A percentile compares a stretch with the other conserved stretches of the same genome.
Evolutionary conservation across 2,797 vertebrate species (phyloP).

Genomic region (Girardinus metallicus): DNA sequence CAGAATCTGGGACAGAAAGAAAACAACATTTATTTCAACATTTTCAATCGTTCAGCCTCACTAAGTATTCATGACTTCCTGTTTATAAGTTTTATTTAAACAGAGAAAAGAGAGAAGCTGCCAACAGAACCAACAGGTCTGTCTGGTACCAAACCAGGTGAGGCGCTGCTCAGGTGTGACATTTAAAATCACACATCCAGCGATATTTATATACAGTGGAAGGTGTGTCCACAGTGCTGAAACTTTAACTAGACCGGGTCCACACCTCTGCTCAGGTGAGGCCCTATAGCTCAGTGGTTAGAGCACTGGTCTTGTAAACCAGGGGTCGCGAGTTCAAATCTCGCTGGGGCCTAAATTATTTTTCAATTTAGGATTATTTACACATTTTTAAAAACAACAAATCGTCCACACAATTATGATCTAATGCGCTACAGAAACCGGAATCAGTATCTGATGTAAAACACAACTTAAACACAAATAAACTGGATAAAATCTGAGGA

Average conservation of each 20-base stretch:
- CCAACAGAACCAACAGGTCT: not conserved
- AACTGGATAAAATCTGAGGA: too few species aligned
- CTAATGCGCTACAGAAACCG: too few species aligned
- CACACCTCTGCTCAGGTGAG: not conserved
- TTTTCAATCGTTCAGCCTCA: not conserved
- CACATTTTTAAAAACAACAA: too few species aligned
- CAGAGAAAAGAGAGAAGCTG: not conserved
- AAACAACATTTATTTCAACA: not conserved
- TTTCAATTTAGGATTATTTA: too few species aligned
- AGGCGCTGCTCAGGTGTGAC: not conserved
- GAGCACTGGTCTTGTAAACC: conserved; percentile 20
- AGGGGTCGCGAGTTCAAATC: conserved; percentile 13
- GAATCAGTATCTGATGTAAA: too few species aligned
- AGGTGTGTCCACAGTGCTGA: not conserved
- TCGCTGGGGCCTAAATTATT: not conserved
- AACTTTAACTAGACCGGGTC: too few species aligned
- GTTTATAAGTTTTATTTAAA: not conserved
- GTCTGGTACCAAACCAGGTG: not conserved
- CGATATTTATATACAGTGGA: not conserved
- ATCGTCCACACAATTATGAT: too few species aligned
- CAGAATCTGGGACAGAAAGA: conserved; percentile 82
- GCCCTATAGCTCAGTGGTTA: conserved; percentile 10
- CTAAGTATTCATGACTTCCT: not conserved
- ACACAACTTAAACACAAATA: too few species aligned
- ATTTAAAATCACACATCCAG: not conserved